phyloP scores from a whole-genome alignment of 1,140 invertebrate genomes.

The Aplysia californica region DNA sequence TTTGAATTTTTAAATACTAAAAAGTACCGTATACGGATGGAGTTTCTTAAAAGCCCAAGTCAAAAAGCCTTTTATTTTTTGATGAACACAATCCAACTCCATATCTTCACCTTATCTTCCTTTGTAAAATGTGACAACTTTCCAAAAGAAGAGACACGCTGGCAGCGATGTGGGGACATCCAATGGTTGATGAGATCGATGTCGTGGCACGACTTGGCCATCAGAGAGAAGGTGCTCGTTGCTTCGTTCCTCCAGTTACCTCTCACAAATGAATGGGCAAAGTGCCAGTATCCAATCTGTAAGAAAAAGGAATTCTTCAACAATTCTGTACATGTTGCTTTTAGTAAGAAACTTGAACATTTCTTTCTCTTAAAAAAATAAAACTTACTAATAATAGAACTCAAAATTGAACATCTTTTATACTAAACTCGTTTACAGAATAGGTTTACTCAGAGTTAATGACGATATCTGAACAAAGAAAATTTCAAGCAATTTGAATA shows the following conservation, averaged over 20 bases:
- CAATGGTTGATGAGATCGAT: conserved; percentile 69
- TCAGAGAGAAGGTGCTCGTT: conserved; percentile 66
- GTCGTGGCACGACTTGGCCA: conserved; percentile 72
- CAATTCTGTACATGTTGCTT: too few relatives aligned
- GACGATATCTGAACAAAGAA: too few relatives aligned
- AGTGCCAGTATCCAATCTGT: conserved; percentile 70
- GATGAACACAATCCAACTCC: too few relatives aligned
- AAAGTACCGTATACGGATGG: too few relatives aligned
- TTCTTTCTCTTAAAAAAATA: too few relatives aligned
- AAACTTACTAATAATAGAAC: too few relatives aligned
- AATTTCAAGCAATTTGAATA: neutral
- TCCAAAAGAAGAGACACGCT: conserved; percentile 69
- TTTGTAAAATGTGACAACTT: conserved; percentile 67
- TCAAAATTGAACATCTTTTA: too few relatives aligned
- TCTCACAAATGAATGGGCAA: conserved; percentile 70
- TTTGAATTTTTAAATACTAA: too few relatives aligned
- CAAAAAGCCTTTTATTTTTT: neutral
- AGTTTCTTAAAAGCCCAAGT: neutral
- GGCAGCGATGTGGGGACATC: conserved; percentile 64
- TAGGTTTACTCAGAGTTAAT: too few relatives aligned
- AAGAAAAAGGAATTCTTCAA: neutral
- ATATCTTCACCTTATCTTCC: conserved; percentile 52
- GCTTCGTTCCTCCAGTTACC: conserved; percentile 69
- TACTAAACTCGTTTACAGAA: too few relatives aligned
- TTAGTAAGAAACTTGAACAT: too few relatives aligned